Evolutionary conservation across 2,888 invertebrate genomes (phyloP), one percentile per base, ranked within the genome.

Genomic region (Cenopis cana): DNA sequence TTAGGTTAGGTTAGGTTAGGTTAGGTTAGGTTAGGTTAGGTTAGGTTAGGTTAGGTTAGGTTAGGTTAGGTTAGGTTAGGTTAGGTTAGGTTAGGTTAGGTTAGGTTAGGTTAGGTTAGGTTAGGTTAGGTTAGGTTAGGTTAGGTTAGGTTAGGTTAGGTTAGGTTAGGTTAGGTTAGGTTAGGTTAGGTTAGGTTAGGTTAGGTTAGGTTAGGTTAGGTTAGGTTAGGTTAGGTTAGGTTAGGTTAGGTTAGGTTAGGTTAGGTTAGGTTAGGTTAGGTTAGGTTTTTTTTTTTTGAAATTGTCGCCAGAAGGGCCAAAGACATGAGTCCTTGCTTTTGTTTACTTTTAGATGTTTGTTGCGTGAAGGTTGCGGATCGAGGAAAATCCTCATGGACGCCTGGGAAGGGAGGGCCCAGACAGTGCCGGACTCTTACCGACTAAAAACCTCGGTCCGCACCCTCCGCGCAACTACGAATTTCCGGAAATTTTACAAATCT

Each of bases 1-100:
- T 61, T 61, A 61, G 61, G 61, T 61, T 61, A 61, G 61, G 61
- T 61, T 61, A 61, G 61, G 61, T 61, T 61, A 61, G 61, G 61
- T 61, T 61, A 61, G 61, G 61, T 61, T 61, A 61, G 61, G 61
- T 49, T 61, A 61, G 46, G 61, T 61, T 61, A 61, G 46, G 61
- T 61, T 61, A 61, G 61, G 61, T 61, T 61, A 61, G 61, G 61
- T 61, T 61, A 61, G 61, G 61, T 61, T 61, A 61, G 61, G 61
- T 61, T 61, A 61, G 61, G 61, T 61, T 61, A 61, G 61, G 61
- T 61, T 61, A 61, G 61, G 61, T 61, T 61, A 61, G 61, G 61
- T 61, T 61, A 61, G 61, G 61, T 61, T 61, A 60, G 59, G 59
- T 60, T 60, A 60, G 59, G 59, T 60, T 60, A 60, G 59, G 38